Evolutionary conservation across 1,140 invertebrate species (phyloP).

Genomic region (Ylistrum balloti): DNA sequence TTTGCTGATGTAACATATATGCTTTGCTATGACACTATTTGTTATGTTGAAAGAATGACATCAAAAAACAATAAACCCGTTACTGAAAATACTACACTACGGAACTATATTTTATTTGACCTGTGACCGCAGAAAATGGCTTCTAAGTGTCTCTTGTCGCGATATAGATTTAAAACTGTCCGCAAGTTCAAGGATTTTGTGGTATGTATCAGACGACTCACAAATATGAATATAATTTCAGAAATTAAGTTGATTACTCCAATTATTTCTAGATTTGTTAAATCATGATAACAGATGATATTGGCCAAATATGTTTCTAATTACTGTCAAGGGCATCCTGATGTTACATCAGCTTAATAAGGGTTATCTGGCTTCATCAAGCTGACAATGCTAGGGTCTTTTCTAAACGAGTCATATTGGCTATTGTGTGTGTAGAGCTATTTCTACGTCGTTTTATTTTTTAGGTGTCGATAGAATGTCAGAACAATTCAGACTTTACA

Average conservation of each 20-base stretch:
- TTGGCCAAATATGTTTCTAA: neutral
- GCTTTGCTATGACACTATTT: neutral
- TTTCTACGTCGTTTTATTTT: too few species aligned
- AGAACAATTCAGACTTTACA: too few species aligned
- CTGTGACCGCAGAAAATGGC: neutral
- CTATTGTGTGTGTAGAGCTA: too few species aligned
- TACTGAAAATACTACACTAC: neutral
- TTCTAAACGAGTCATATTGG: neutral
- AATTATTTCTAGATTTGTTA: neutral
- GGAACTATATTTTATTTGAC: neutral
- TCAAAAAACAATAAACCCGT: neutral
- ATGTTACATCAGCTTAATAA: constrained; percentile 1
- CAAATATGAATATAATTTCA: neutral
- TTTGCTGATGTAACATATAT: neutral
- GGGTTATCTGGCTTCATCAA: too few species aligned
- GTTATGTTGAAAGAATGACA: neutral
- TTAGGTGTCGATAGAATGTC: too few species aligned
- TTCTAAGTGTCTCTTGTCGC: neutral
- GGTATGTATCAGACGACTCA: neutral
- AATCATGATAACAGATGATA: neutral
- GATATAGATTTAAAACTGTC: neutral
- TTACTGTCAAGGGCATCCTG: neutral
- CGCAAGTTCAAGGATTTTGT: neutral
- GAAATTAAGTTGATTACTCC: too few species aligned
- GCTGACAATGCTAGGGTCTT: neutral